Conservation (phyloP, 2,113 vertebrate species). For the Ceratotherium simum region DNA sequence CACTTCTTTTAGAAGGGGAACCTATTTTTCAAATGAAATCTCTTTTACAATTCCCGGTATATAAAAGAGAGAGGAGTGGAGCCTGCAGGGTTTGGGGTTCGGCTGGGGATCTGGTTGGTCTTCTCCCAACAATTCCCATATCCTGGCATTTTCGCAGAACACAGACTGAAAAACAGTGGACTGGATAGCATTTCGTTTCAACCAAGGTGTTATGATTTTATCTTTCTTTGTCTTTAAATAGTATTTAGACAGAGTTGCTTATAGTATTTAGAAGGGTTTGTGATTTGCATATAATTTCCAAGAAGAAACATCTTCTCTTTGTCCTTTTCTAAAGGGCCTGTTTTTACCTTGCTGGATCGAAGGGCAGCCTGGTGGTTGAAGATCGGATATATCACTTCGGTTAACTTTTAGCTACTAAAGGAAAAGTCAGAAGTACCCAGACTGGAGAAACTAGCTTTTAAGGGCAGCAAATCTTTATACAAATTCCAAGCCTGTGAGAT, state of each 20-base stretch:
- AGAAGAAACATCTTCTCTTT: background rate
- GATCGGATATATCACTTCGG: background rate
- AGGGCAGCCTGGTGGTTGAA: constrained; percentile 25
- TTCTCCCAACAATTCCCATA: background rate
- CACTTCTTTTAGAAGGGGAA: constrained; percentile 47
- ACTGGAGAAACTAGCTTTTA: constrained; percentile 61
- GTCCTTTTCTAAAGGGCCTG: background rate
- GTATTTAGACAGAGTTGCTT: background rate
- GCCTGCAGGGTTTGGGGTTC: background rate
- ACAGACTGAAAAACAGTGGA: background rate
- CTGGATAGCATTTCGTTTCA: constrained; percentile 45
- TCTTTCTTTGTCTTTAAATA: constrained; percentile 45
- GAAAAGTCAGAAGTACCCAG: constrained; percentile 46
- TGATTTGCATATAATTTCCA: background rate
- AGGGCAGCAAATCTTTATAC: constrained; percentile 36
- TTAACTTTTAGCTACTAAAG: constrained; percentile 74
- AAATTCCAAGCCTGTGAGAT: constrained; percentile 67
- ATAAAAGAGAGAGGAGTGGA: background rate
- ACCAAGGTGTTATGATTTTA: background rate
- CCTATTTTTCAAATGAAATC: constrained; percentile 48
- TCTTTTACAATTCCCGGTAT: background rate
- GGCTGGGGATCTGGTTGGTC: background rate
- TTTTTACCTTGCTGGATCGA: constrained; percentile 1
- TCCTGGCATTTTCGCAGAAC: background rate
- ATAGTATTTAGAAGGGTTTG: background rate